Base-by-base conservation (phyloP, 2,888 invertebrate species). In the Andrena praecox region DNA sequence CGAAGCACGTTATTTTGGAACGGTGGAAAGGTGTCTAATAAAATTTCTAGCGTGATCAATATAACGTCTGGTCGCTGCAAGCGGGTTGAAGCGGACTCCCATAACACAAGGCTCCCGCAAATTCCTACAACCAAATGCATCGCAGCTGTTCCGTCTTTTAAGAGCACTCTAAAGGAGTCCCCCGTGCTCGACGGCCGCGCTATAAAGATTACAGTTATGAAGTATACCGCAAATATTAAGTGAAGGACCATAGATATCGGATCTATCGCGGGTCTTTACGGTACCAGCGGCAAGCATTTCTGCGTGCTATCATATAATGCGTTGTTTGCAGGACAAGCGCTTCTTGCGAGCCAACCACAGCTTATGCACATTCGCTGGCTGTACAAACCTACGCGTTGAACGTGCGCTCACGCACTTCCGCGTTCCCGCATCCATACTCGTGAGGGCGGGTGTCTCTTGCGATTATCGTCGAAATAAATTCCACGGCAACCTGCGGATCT, bases 381-480 rank as follows among this genome's bases (percentile, higher is more conserved):
- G 54, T 84, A 68, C 79, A 84, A 75, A 74, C 84, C 80, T 82
- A 82, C 86, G 79, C 80, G 74, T 72, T 64, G 78, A 80, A 78
- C 82, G 77, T 81, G 80, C 75, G 67, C 82, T 56, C 63, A 85
- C 87, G 85, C 80, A 83, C 82, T 84, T 82, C 87, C 85, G 86
- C 80, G 85, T 87, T 85, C 86, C 69, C 62, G 75, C 60, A 73
- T 73, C 70, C 78, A 60, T 67, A 63, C 6, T 48, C 48, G 73
- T 6, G 77, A 73, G 85, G 64, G 84, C 85, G 85, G 85, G 85
- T 77, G 85, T 82, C 73, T 63, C 75, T 48, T 56, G 29, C 66
- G 82, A 76, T 82, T 86, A 86, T 73, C 85, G 54, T 78, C 70
- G 73, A 86, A 82, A 80, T 82, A 85, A 82, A 86, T 86, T 85